phyloP scores from a whole-genome alignment of 2,113 vertebrate species.

The Corythornis madagascariensis region DNA sequence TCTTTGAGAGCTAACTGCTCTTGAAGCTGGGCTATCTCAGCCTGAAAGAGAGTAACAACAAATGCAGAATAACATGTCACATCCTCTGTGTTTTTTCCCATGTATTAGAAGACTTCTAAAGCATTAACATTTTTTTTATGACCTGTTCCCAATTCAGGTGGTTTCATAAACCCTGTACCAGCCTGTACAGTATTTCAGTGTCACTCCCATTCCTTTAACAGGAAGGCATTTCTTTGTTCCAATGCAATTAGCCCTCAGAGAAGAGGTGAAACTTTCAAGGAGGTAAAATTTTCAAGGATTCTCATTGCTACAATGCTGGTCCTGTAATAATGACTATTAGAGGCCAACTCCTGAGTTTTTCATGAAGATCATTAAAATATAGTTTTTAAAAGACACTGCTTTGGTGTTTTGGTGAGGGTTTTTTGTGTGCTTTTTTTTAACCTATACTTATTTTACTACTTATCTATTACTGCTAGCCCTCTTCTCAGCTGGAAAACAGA shows the following conservation, averaged over 20 bases:
- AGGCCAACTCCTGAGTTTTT: neutral
- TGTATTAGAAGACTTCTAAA: neutral
- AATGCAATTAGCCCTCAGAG: neutral
- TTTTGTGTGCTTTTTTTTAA: neutral
- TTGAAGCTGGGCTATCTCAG: conserved; percentile 91
- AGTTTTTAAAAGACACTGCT: neutral
- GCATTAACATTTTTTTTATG: neutral
- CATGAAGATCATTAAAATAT: neutral
- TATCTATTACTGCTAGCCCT: neutral
- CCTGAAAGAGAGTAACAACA: conserved; percentile 74
- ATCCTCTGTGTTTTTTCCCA: neutral
- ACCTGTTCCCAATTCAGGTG: neutral
- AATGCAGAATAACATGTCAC: neutral
- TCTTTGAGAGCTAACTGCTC: conserved; percentile 90
- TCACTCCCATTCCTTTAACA: neutral
- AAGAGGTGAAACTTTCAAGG: neutral
- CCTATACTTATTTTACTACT: neutral
- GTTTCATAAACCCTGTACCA: neutral
- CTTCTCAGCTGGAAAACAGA: neutral
- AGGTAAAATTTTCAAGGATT: neutral
- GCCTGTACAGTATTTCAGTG: neutral
- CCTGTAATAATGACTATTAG: neutral
- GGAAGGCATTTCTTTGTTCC: neutral
- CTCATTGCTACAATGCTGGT: neutral
- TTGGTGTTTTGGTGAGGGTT: too few relatives aligned